These are phyloP conservation scores for Martes martes DNA, from an alignment of 2,113 vertebrate genomes.

Conservation along the genomic window DNA sequence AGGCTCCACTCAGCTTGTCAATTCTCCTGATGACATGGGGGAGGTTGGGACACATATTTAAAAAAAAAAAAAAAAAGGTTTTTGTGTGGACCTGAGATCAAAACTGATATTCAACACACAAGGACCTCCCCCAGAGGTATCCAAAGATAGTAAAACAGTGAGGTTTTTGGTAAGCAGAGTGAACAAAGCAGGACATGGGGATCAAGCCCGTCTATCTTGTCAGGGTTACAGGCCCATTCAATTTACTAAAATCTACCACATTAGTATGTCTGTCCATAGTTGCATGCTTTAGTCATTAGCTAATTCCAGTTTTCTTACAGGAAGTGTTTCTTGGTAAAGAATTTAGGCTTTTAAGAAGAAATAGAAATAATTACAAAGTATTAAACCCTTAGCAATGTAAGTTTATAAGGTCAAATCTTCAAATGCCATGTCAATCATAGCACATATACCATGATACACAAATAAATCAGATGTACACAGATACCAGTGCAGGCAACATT, in stretches of 20 bases:
- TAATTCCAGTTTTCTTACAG: not conserved
- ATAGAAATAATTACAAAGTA: not conserved
- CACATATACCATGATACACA: not conserved
- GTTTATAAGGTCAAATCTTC: not conserved
- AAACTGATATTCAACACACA: not conserved
- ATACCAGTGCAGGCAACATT: not conserved
- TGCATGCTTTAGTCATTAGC: not conserved
- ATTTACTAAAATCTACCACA: not conserved
- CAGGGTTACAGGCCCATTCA: not conserved
- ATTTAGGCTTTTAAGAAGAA: not conserved
- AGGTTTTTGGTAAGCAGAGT: not conserved
- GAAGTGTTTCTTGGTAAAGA: slow-evolving; percentile 7
- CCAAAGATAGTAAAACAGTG: not conserved
- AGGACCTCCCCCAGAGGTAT: not conserved
- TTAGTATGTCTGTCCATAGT: not conserved
- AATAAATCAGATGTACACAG: not conserved
- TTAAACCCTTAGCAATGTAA: not conserved
- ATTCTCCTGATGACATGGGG: not conserved
- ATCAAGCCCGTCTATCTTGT: not conserved
- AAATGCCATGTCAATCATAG: not conserved
- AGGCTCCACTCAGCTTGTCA: not conserved
- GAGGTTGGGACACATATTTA: not conserved
- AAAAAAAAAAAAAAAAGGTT: not conserved
- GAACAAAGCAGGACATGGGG: not conserved
- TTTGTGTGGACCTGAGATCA: not conserved